phyloP scores from a whole-genome alignment of 2,113 vertebrate species.

The Lipotes vexillifer region DNA sequence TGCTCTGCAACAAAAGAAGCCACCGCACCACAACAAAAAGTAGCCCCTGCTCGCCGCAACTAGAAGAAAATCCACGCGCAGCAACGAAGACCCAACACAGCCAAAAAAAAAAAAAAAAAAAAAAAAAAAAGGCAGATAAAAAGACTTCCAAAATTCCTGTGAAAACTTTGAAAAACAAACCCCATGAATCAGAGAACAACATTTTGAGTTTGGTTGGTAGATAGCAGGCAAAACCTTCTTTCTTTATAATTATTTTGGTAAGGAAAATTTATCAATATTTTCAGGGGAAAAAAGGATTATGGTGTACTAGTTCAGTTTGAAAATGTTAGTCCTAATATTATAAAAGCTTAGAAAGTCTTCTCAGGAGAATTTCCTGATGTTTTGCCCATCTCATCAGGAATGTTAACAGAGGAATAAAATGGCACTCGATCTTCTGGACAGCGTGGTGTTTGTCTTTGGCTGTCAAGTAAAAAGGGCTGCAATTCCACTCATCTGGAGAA shows the following conservation, averaged over 20 bases:
- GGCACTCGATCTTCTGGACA: slow-evolving; percentile 72
- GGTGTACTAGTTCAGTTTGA: slow-evolving; percentile 15
- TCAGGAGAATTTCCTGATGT: slow-evolving; percentile 65
- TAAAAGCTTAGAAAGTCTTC: slow-evolving; percentile 51
- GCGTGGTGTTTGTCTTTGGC: slow-evolving; percentile 75
- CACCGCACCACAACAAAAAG: no score
- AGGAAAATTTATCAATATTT: slow-evolving; percentile 29
- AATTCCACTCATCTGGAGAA: slow-evolving; percentile 64
- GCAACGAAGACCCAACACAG: no score
- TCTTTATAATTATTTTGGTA: slow-evolving; percentile 8
- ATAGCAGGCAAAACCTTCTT: neutral
- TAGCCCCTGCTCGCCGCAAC: no score
- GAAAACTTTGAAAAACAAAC: neutral
- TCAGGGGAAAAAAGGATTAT: neutral
- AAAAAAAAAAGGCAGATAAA: neutral
- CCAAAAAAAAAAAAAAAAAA: no score
- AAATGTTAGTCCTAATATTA: slow-evolving; percentile 69
- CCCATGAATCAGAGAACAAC: neutral
- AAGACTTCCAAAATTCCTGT: slow-evolving; percentile 35
- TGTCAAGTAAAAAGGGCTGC: slow-evolving; percentile 67
- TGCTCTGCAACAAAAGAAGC: no score
- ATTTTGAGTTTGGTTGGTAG: neutral
- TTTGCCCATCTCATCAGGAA: slow-evolving; percentile 68
- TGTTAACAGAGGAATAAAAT: slow-evolving; percentile 72
- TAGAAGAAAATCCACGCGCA: no score